These are phyloP conservation scores for Chiloscyllium plagiosum DNA, from an alignment of 2,113 vertebrate species.

Conservation along the genomic window DNA sequence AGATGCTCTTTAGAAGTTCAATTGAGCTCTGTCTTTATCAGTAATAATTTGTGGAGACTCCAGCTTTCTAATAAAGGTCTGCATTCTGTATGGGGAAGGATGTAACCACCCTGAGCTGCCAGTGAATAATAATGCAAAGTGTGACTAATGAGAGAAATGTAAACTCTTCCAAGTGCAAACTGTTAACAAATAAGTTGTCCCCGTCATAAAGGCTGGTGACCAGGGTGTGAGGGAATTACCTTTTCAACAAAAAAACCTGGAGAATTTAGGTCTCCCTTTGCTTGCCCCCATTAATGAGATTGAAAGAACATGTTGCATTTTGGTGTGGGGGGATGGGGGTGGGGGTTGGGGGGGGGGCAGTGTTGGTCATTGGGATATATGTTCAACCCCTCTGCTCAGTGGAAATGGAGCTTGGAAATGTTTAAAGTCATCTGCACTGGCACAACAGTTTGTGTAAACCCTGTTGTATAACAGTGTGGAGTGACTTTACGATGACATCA, in stretches of 20 bases:
- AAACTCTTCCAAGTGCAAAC: neutral
- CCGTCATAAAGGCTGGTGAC: neutral
- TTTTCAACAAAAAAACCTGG: neutral
- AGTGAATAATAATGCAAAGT: neutral
- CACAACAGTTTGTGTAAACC: too few relatives aligned
- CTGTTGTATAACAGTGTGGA: too few relatives aligned
- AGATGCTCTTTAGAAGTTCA: neutral
- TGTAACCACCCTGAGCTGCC: neutral
- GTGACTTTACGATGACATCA: too few relatives aligned
- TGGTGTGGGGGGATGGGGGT: too few relatives aligned
- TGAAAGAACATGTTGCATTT: neutral
- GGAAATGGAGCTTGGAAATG: neutral
- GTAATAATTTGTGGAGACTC: neutral
- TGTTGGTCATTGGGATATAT: neutral
- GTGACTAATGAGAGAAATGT: neutral
- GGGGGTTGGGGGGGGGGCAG: too few relatives aligned
- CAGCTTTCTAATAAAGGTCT: neutral
- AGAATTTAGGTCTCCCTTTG: neutral
- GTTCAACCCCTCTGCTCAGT: neutral
- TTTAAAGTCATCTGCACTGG: neutral
- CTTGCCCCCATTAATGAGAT: neutral
- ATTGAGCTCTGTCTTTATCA: neutral
- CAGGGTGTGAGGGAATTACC: neutral
- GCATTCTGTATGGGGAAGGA: neutral
- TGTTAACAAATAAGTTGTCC: neutral